Evolutionary conservation across 2,888 invertebrate species (phyloP).

Genomic region (Rapana venosa): DNA sequence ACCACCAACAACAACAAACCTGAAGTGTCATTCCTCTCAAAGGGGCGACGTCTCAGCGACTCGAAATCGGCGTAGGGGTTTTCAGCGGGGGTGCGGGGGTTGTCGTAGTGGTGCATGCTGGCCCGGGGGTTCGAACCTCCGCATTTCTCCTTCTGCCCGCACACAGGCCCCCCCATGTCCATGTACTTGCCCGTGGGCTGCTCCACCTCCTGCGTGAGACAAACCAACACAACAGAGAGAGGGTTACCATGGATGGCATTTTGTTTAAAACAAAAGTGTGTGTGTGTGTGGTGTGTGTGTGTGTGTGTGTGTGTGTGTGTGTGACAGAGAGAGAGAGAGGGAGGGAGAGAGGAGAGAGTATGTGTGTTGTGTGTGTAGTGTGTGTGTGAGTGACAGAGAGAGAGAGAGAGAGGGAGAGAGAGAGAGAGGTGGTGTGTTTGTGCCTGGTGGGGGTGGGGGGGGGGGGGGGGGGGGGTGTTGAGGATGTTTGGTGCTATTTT

Average conservation of each 20-base stretch:
- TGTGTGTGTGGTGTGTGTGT: slow-evolving; percentile 21
- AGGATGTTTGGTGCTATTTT: too few species aligned
- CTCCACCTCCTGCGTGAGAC: not conserved
- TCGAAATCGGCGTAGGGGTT: slow-evolving; percentile 32
- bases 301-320: slow-evolving; percentile 5
- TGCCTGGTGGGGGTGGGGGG: too few species aligned
- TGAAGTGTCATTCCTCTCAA: not conserved
- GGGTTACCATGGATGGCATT: too few species aligned
- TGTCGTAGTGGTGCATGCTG: not conserved
- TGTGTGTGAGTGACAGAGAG: too few species aligned
- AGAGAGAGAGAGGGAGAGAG: too few species aligned
- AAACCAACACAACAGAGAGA: not conserved
- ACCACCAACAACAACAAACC: not conserved
- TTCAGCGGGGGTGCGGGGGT: not conserved
- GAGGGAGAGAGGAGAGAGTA: too few species aligned
- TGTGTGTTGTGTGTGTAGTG: too few species aligned
- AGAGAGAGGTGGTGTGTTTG: too few species aligned
- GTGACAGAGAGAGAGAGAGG: not conserved
- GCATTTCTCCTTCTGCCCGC: not conserved
- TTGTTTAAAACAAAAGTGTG: not conserved
- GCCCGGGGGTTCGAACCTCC: not conserved
- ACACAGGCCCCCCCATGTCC: not conserved
- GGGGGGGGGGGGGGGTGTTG: too few species aligned
- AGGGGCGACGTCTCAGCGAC: slow-evolving; percentile 5
- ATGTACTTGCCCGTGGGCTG: not conserved